Percentiles rank a stretch among this genome's conserved stretches.
phyloP scores from a whole-genome alignment of 2,888 invertebrate species.

The Resseliella maxima region DNA sequence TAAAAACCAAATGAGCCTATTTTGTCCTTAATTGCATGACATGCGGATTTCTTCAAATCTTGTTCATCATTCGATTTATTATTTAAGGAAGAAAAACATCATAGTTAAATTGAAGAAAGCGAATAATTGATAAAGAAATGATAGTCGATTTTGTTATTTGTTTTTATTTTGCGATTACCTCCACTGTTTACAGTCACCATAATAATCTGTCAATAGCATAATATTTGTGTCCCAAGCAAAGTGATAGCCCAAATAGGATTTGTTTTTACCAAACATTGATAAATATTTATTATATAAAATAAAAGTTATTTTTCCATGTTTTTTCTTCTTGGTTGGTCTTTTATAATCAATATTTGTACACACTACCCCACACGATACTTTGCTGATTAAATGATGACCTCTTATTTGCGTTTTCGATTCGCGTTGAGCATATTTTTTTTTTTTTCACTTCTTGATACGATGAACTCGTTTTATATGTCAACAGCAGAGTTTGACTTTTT shows the following conservation, averaged over 20 bases:
- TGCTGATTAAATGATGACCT: slow-evolving; percentile 36
- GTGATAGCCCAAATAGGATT: not conserved
- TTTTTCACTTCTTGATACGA: not conserved
- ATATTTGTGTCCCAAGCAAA: slow-evolving; percentile 38
- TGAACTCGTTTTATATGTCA: not conserved
- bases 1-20: too few relatives aligned
- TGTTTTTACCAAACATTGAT: not conserved
- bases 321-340: slow-evolving; percentile 30
- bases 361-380: not conserved
- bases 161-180: not conserved
- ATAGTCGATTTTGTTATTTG: too few relatives aligned
- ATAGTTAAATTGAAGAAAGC: too few relatives aligned
- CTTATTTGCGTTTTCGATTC: not conserved
- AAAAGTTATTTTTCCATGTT: not conserved
- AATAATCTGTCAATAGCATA: not conserved
- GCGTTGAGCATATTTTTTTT: not conserved
- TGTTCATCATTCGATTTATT: too few relatives aligned
- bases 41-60: too few relatives aligned
- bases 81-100: too few relatives aligned
- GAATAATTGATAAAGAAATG: too few relatives aligned
- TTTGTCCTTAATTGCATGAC: too few relatives aligned
- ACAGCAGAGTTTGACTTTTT: not conserved
- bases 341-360: slow-evolving; percentile 3
- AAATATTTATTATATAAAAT: not conserved
- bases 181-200: not conserved